Conservation (phyloP, 2,888 invertebrate species). For the Alcis repandata region DNA sequence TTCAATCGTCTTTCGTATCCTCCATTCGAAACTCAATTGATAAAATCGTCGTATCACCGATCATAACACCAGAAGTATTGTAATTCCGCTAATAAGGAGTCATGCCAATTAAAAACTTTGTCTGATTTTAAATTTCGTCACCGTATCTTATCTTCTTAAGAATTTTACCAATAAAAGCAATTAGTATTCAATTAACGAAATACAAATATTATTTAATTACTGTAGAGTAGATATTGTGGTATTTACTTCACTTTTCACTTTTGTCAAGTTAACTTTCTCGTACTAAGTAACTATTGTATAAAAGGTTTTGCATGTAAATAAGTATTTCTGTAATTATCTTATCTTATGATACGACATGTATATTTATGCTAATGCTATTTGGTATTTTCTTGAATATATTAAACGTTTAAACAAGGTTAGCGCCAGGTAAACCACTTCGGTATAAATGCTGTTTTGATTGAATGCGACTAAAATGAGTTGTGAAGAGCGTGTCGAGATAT, state of each 20-base stretch:
- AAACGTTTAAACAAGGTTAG: conserved; percentile 43
- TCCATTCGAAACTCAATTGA: conserved; percentile 13
- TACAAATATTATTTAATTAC: conserved; percentile 6
- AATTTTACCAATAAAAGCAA: conserved; percentile 11
- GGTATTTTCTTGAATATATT: conserved; percentile 43
- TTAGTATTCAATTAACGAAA: conserved; percentile 12
- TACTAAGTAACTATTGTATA: conserved; percentile 17
- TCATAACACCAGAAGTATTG: background rate
- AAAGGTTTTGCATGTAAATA: conserved; percentile 43
- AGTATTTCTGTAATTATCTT: conserved; percentile 35
- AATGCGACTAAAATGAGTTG: background rate
- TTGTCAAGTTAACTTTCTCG: conserved; percentile 14
- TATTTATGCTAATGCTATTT: conserved; percentile 40
- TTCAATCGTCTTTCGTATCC: conserved; percentile 12
- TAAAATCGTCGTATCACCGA: no score
- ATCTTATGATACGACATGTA: conserved; percentile 37
- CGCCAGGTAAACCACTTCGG: conserved; percentile 3
- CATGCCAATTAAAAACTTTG: background rate
- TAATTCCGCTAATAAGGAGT: background rate
- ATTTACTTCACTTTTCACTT: conserved; percentile 8
- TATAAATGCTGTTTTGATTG: background rate
- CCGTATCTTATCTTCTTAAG: background rate
- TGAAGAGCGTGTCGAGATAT: no score
- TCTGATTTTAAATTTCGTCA: conserved; percentile 4
- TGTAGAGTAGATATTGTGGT: background rate